Evolutionary conservation across 2,888 invertebrate genomes (phyloP).

Genomic region (Napeogenes inachia): DNA sequence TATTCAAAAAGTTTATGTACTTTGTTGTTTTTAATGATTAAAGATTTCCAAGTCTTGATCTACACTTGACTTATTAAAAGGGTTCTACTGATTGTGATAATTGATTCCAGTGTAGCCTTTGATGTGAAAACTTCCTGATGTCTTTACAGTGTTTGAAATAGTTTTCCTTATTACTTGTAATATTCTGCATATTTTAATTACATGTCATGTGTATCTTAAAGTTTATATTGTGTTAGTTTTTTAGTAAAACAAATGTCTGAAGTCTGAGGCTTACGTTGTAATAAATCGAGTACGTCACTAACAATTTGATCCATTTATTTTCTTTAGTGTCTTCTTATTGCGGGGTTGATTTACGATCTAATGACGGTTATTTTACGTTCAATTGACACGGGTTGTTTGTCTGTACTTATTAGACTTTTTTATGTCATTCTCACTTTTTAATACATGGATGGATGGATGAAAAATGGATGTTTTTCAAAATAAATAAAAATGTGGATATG

Average conservation of each 20-base stretch:
- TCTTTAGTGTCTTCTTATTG: conserved; percentile 29
- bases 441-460: background rate
- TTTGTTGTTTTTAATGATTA: no score
- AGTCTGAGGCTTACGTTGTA: background rate
- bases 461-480: no score
- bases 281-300: conserved; percentile 19
- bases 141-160: conserved; percentile 14
- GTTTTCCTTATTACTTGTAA: conserved; percentile 6
- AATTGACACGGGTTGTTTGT: conserved; percentile 20
- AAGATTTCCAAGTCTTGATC: no score
- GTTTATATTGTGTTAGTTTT: background rate
- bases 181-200: background rate
- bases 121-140: conserved; percentile 13
- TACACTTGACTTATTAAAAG: no score
- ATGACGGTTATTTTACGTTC: conserved; percentile 17
- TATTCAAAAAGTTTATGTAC: no score
- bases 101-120: conserved; percentile 19
- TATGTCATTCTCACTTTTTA: conserved; percentile 9
- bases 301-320: conserved; percentile 35
- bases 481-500: no score
- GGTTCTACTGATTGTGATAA: conserved; percentile 3
- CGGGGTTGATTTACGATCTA: conserved; percentile 19
- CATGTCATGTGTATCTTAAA: background rate
- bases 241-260: background rate
- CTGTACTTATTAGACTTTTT: conserved; percentile 9